Conservation (phyloP, 1,140 invertebrate species). For the Ips nitidus region DNA sequence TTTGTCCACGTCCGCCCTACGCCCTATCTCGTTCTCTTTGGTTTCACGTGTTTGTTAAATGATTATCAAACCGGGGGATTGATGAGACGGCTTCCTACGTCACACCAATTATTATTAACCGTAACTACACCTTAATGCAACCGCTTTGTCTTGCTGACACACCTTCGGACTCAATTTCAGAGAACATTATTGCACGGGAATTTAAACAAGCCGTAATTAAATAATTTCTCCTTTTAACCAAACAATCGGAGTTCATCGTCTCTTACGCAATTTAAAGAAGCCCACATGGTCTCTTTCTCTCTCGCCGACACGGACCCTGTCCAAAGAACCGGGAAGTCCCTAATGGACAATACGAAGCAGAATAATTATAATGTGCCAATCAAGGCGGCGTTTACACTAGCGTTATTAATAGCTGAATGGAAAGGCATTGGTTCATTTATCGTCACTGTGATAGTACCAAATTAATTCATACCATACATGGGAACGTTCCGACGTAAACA, state of each 20-base stretch:
- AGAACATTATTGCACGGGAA: conserved; percentile 10
- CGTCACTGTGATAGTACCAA: conserved; percentile 1
- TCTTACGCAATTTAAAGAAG: conserved; percentile 11
- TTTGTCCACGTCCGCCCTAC: too few relatives aligned
- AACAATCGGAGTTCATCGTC: conserved; percentile 20
- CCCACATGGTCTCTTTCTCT: background rate
- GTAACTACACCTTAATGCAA: background rate
- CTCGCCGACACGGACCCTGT: background rate
- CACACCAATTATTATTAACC: too few relatives aligned
- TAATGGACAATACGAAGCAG: background rate
- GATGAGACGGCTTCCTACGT: too few relatives aligned
- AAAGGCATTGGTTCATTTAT: background rate
- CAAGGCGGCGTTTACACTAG: background rate
- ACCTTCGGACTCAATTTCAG: conserved; percentile 13
- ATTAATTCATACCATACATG: conserved; percentile 4
- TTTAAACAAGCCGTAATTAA: conserved; percentile 21
- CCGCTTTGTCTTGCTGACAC: conserved; percentile 14
- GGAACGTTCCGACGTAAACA: background rate
- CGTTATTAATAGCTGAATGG: conserved; percentile 3
- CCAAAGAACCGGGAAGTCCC: background rate
- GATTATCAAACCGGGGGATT: too few relatives aligned
- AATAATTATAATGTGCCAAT: background rate
- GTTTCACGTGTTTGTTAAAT: too few relatives aligned
- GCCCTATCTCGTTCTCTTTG: too few relatives aligned
- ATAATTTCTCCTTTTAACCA: conserved; percentile 16